Evolutionary conservation across 2,797 vertebrate species (phyloP).

Genomic region (Apodemus agrarius): DNA sequence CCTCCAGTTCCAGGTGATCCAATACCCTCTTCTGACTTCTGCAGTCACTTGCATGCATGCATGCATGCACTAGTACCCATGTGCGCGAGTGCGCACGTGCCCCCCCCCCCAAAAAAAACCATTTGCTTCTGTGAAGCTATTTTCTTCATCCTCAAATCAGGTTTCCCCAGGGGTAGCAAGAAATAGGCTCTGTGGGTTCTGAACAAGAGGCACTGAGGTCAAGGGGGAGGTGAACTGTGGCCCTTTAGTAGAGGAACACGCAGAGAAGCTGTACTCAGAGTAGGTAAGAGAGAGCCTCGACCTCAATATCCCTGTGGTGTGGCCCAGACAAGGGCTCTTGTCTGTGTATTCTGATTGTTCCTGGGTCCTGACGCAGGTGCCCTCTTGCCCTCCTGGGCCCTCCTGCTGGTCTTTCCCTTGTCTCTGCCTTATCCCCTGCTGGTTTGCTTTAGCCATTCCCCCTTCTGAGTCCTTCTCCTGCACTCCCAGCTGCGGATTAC

Average conservation of each 20-base stretch:
- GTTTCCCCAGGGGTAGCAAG: background rate
- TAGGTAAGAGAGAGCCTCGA: background rate
- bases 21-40: background rate
- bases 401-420: background rate
- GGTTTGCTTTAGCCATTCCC: background rate
- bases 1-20: background rate
- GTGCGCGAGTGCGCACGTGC: no score
- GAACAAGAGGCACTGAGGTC: background rate
- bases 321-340: no score
- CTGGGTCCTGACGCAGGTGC: background rate
- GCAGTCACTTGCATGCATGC: background rate
- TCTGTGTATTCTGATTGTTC: background rate
- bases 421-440: background rate
- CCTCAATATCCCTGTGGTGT: background rate
- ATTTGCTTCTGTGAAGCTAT: background rate
- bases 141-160: background rate
- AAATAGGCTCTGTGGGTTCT: background rate
- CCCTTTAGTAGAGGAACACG: background rate
- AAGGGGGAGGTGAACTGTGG: background rate
- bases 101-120: background rate
- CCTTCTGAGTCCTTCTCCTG: background rate
- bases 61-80: no score
- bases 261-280: background rate
- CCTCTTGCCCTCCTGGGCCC: background rate
- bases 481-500: background rate